Percentiles rank a stretch among this genome's conserved stretches.
These are phyloP conservation scores for Girardinus metallicus DNA, from an alignment of 2,797 vertebrate genomes.

Conservation along the genomic window DNA sequence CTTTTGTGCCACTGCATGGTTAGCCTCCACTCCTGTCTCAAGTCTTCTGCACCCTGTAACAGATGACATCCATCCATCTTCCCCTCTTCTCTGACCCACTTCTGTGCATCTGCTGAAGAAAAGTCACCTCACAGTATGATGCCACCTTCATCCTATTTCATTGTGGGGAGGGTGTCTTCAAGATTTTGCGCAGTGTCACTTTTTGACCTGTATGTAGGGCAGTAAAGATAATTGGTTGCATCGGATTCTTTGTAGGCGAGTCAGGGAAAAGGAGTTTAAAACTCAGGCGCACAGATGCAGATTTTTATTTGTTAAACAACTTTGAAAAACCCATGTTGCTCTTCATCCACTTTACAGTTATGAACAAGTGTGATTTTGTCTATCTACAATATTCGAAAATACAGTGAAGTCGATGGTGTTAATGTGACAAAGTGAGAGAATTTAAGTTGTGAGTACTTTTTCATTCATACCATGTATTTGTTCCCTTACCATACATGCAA, in stretches of 20 bases:
- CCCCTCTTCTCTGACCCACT: background rate
- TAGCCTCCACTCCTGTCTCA: background rate
- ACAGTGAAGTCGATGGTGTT: background rate
- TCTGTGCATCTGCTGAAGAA: background rate
- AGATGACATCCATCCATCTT: background rate
- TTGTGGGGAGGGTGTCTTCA: background rate
- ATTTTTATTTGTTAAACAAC: background rate
- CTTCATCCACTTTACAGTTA: background rate
- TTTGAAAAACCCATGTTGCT: background rate
- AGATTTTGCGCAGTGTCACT: background rate
- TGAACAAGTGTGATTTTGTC: background rate
- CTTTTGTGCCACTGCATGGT: background rate
- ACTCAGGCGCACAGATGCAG: background rate
- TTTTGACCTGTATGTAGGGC: background rate
- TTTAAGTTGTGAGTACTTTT: background rate
- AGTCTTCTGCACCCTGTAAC: background rate
- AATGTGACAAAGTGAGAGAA: background rate
- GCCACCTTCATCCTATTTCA: background rate
- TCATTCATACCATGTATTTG: background rate
- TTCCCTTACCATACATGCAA: constrained; percentile 7
- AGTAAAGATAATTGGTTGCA: background rate
- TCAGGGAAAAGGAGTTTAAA: background rate
- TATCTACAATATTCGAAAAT: background rate
- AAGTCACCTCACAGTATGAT: background rate
- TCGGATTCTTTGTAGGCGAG: background rate